Base-by-base conservation (phyloP, 2,113 vertebrate species). In the Lampris incognitus region DNA sequence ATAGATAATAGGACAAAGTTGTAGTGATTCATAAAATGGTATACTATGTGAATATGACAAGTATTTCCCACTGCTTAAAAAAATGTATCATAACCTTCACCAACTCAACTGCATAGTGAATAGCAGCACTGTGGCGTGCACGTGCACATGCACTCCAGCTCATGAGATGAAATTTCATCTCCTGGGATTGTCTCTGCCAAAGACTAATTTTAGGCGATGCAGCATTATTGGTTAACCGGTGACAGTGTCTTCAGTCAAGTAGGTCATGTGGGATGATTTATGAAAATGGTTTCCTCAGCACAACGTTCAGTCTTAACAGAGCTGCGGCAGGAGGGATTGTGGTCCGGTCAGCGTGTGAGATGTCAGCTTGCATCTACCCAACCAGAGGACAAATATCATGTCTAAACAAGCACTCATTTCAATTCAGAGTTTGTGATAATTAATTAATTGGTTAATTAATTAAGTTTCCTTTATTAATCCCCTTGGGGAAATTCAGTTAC, bases 241-340 rank as follows among this genome's bases (percentile, higher is more conserved):
- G 92, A 94, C 90, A 81, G 83, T 79, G 89, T 93, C 93, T 4
- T 71, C 90, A 92, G 93, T 93, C 91, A 89, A 88, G 89, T 90
- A 92, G 55, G 56, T 78, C 80, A 69, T 65, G 4, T 36, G 38
- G 42, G 56, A 64, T 77, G 69, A 61, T 70, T n/a, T 92, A 88
- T 89, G 91, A 95, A 95, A 95, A 93, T 93, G 93, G 90, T 94
- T 94, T 92, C 91, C 92, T 95, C 63, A 94, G 91, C 87, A 86
- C 85, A 91, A 92, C 94, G 93, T 92, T 91, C 94, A 91, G 91
- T 94, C 93, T 92, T 78, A 76, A 92, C 86, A 84, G 24, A 85
- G 90, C 88, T 95, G 93, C 91, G 92, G 93, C 95, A 94, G 94
- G 89, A 87, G 88, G 87, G 84, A 92, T 92, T 92, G 85, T 92